Base-by-base conservation (phyloP, 2,888 invertebrate genomes). In the Octodonta nipae region DNA sequence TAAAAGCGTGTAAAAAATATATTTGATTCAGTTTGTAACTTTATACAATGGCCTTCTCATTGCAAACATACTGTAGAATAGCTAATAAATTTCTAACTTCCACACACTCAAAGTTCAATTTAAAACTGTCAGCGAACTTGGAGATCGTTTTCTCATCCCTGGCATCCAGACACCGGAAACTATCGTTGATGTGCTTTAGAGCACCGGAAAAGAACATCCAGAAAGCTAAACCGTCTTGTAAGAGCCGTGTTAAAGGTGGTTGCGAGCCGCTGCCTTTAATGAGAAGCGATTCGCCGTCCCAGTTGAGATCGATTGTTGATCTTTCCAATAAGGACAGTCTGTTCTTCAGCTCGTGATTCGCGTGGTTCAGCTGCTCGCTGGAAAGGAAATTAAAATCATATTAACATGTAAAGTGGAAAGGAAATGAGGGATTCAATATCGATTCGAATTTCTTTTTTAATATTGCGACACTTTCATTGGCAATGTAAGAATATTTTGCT, bases 21-120 rank as follows among this genome's bases (percentile, higher is more conserved):
- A n/a, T n/a, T n/a, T n/a, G n/a, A n/a, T n/a, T n/a, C n/a, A n/a
- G n/a, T n/a, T n/a, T n/a, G n/a, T n/a, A n/a, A 27, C 5, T 20
- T 37, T 33, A 41, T 32, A 28, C 30, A 32, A 51, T 38, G 32
- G 36, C 42, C 37, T 49, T 50, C 30, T 49, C 43, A 38, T 54
- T 50, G 35, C 45, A 43, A 24, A 58, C 47, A 47, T 60, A 60
- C 38, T 60, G 60, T 14, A 54, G 54, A 33, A 59, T 38, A 24
- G 57, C 54, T 35, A 59, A 37, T 20, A 54, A 46, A 29, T 43
- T 34, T 15, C 20, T 41, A 15, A 56, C 43, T 28, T 30, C 13
- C 22, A 40, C 28, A 36, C 44, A 37, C 25, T 46, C 37, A 15
- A 59, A 42, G 42, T 58, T 43, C 5, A 56, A 32, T 33, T 46